Evolutionary conservation across 2,888 invertebrate genomes (phyloP).

Genomic region (Bruchidius siliquastri): DNA sequence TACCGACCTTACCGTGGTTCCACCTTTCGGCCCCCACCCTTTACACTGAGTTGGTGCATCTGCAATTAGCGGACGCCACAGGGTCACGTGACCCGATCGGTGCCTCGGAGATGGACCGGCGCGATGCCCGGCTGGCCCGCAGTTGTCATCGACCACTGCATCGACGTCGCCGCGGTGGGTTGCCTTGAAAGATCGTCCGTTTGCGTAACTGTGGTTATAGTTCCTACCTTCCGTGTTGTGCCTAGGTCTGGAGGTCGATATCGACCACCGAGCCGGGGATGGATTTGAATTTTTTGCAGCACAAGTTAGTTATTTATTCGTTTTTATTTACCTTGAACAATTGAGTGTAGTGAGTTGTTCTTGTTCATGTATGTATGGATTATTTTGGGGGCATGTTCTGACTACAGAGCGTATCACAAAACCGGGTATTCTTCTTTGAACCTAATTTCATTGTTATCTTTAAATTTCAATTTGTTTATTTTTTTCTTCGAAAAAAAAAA

Average conservation of each 20-base stretch:
- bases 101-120: neutral
- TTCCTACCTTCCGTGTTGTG: conserved; percentile 7
- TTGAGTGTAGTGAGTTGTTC: neutral
- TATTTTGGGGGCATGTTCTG: too few relatives aligned
- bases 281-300: conserved; percentile 36
- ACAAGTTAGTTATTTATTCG: conserved; percentile 33
- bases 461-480: too few relatives aligned
- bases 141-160: conserved; percentile 26
- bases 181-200: conserved; percentile 17
- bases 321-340: conserved; percentile 5
- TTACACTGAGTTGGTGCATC: neutral
- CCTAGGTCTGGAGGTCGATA: conserved; percentile 15
- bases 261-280: conserved; percentile 15
- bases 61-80: conserved; percentile 20
- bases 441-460: too few relatives aligned
- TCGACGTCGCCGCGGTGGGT: conserved; percentile 16
- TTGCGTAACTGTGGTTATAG: conserved; percentile 14
- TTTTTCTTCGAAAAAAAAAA: too few relatives aligned
- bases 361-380: too few relatives aligned
- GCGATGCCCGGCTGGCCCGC: conserved; percentile 1
- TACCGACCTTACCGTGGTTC: neutral
- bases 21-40: neutral
- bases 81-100: conserved; percentile 19
- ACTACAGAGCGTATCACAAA: too few relatives aligned
- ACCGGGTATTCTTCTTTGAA: too few relatives aligned